Base-by-base conservation (phyloP, 2,113 vertebrate species). In the Pseudorhombus dupliciocellatus region DNA sequence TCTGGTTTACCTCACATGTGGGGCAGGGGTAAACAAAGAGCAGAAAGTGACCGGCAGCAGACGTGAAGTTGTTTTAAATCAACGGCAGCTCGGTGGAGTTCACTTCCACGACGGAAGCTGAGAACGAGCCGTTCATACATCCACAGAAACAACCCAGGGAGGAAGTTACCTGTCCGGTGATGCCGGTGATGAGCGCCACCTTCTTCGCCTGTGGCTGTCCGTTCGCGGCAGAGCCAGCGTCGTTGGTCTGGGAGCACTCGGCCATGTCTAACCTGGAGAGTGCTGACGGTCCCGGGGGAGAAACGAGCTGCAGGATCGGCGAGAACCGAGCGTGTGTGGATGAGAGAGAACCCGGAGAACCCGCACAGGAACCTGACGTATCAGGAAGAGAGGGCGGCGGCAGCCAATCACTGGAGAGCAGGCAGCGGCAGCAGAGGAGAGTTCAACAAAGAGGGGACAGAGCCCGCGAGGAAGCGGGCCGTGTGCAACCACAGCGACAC, bases 181-280 rank as follows among this genome's bases (percentile, higher is more conserved):
- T 93, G 72, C 93, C 93, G 30, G 93, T 94, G 67, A 94, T 89
- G 8, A 94, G 50, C 0, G 93, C 93, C 30, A 93, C 91, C 50
- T 86, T 93, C 55, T 80, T 71, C 31, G 53, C 62, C 25, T 24
- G 28, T 24, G 2, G 6, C 12, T 56, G 51, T 56, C 64, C 80
- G 52, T 87, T 86, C 30, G 24, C 20, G 7, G 46, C 37, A 14
- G 79, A 65, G 60, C 66, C 44, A 4, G 30, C 26, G 30, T 0
- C 7, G 0, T 66, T 62, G 1, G 65, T 0, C 25, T 77, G 66
- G 44, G 72, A 58, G 53, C 85, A 72, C 48, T 87, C 69, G n/a
- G 91, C 90, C 93, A 94, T 94, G 0, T 75, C 37, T 59, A 1
- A 6, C 25, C 1, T 50, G 6, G 0, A 28, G 14, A 30, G 18